phyloP scores from a whole-genome alignment of 2,113 vertebrate genomes.

The Candoia aspera region DNA sequence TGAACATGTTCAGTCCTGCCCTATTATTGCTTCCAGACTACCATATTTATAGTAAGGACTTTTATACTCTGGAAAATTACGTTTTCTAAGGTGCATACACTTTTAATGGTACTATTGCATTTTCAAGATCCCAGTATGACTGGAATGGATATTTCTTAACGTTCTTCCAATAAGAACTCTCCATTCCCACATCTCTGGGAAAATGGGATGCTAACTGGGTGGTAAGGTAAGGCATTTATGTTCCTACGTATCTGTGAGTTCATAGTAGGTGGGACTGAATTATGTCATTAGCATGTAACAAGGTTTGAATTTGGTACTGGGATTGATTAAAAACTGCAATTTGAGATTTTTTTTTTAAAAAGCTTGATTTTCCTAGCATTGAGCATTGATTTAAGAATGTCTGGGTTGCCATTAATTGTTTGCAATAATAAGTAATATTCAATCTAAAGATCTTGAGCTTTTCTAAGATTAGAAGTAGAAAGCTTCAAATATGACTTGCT shows the following conservation, averaged over 20 bases:
- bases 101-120: background rate
- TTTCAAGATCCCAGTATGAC: background rate
- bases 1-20: background rate
- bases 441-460: background rate
- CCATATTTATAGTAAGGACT: background rate
- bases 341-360: background rate
- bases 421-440: background rate
- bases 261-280: background rate
- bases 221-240: background rate
- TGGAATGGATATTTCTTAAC: background rate
- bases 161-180: background rate
- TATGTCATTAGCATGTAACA: background rate
- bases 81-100: background rate
- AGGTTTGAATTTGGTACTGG: background rate
- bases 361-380: background rate
- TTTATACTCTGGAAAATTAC: background rate
- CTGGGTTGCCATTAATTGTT: background rate
- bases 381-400: background rate
- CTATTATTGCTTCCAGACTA: background rate
- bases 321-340: background rate
- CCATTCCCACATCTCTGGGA: background rate
- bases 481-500: background rate
- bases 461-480: background rate
- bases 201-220: background rate
- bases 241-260: background rate